These are phyloP conservation scores for Corythornis leucogaster DNA, from an alignment of 2,797 vertebrate genomes.

Conservation along the genomic window DNA sequence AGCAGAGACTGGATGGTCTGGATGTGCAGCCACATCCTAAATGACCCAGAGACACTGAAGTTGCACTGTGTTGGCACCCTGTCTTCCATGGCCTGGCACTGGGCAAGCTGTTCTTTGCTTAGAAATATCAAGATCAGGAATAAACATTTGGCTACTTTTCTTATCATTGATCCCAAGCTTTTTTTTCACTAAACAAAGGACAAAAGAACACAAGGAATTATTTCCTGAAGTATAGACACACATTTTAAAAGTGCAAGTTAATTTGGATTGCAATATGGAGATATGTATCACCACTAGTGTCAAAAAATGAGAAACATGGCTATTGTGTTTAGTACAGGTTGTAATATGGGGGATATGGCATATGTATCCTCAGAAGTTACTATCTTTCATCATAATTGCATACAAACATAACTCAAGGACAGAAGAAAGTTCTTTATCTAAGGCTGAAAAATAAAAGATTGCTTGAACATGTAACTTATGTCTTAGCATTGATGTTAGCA, in stretches of 20 bases:
- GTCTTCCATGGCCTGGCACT: neutral
- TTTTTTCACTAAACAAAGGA: neutral
- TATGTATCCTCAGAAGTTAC: neutral
- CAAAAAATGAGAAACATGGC: neutral
- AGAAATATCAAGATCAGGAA: neutral
- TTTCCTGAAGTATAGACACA: neutral
- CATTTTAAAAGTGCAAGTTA: neutral
- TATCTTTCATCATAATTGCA: neutral
- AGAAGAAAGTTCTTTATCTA: neutral
- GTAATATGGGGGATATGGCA: neutral
- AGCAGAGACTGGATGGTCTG: neutral
- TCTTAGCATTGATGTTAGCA: neutral
- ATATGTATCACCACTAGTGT: neutral
- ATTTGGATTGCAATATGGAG: neutral
- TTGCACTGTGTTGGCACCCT: rapidly evolving
- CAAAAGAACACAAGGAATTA: neutral
- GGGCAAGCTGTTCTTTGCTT: neutral
- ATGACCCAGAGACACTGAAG: neutral
- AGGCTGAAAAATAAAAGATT: neutral
- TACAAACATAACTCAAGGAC: neutral
- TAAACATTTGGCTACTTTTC: neutral
- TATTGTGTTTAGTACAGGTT: neutral
- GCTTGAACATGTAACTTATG: neutral
- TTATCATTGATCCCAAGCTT: neutral
- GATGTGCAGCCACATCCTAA: neutral